Conservation (phyloP, 2,113 vertebrate species). For the Dicerorhinus sumatrensis region DNA sequence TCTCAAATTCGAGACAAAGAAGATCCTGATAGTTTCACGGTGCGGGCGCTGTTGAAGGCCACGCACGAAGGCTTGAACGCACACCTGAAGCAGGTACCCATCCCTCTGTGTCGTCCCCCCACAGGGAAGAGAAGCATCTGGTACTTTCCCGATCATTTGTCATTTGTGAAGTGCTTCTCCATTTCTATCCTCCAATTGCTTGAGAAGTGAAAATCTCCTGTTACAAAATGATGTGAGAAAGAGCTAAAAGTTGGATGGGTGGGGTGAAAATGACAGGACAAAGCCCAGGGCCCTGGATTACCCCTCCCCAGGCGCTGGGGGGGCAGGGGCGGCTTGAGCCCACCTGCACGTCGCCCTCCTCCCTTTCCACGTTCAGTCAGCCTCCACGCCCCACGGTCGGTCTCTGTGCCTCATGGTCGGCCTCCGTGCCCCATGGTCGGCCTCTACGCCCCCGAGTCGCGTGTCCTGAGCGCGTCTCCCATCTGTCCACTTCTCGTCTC, state of each 20-base stretch:
- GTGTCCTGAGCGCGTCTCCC: not conserved
- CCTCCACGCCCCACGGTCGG: not conserved
- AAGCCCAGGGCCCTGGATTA: not conserved
- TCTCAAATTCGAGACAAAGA: constrained; percentile 97
- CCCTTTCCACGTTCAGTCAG: accelerated
- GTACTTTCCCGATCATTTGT: not conserved
- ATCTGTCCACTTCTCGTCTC: not conserved
- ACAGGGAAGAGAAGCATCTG: not conserved
- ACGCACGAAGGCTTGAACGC: constrained; percentile 95
- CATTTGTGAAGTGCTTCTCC: not conserved
- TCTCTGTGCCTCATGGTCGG: too few species aligned
- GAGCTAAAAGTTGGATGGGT: not conserved
- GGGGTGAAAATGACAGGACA: not conserved
- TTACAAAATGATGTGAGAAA: not conserved
- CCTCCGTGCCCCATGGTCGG: too few species aligned
- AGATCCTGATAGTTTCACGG: constrained; percentile 97
- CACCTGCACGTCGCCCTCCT: accelerated
- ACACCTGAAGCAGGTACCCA: constrained; percentile 94
- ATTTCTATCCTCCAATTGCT: not conserved
- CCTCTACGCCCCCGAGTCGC: too few species aligned
- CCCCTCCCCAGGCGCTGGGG: accelerated
- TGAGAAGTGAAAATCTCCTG: not conserved
- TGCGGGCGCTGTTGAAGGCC: constrained; percentile 94
- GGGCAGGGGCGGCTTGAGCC: too few species aligned
- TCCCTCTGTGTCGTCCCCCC: not conserved